Evolutionary conservation across 2,888 invertebrate species (phyloP).

Genomic region (Rhyacophila evoluta): DNA sequence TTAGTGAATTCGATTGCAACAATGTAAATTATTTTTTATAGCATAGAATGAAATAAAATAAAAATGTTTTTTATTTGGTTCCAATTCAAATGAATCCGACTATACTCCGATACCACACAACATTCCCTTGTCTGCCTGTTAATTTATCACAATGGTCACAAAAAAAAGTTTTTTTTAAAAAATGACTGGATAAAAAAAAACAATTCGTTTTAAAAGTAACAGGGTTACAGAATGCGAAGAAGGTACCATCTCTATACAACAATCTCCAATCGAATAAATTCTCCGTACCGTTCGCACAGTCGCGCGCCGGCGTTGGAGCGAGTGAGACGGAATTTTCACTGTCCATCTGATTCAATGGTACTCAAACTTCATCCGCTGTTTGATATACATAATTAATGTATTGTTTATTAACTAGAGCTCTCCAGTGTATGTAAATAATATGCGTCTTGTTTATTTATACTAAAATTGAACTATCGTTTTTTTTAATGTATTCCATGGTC

Average conservation of each 20-base stretch:
- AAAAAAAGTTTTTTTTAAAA: too few relatives aligned
- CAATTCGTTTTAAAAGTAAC: conserved; percentile 38
- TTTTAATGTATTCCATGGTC: too few relatives aligned
- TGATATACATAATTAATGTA: too few relatives aligned
- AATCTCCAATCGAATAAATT: conserved; percentile 39
- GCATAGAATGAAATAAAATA: too few relatives aligned
- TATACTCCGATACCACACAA: background rate
- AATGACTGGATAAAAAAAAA: conserved; percentile 36
- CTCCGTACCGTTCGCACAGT: conserved; percentile 34
- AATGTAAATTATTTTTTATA: too few relatives aligned
- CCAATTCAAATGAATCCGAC: background rate
- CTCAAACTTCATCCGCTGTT: background rate
- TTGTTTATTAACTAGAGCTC: too few relatives aligned
- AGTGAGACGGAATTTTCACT: conserved; percentile 32
- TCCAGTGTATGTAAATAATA: too few relatives aligned
- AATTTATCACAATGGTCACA: conserved; percentile 46
- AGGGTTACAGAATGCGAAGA: conserved; percentile 42
- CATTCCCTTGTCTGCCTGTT: conserved; percentile 43
- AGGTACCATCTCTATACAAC: conserved; percentile 43
- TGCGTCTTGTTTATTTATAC: too few relatives aligned
- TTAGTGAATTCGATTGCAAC: too few relatives aligned
- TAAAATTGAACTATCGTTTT: too few relatives aligned
- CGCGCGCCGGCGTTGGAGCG: background rate
- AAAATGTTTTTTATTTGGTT: too few relatives aligned
- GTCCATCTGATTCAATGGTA: background rate